Evolutionary conservation across 2,797 vertebrate species (phyloP).

Genomic region (Chelmon rostratus): DNA sequence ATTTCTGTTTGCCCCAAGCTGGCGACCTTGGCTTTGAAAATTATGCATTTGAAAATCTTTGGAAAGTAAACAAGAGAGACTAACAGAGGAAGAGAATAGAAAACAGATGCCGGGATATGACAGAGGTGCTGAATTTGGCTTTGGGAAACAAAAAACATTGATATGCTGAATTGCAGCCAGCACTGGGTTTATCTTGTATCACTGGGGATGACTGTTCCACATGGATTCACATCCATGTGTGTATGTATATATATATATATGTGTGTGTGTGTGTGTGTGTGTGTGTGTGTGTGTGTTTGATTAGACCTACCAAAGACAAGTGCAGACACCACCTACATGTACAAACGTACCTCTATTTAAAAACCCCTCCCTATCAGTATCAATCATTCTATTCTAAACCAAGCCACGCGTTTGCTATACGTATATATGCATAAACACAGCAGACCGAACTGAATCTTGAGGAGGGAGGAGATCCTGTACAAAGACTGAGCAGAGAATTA

Average conservation of each 20-base stretch:
- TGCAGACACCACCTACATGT: not conserved
- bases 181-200: conserved; percentile 13
- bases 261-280: not conserved
- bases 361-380: conserved; percentile 35
- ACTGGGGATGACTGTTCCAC: conserved; percentile 3
- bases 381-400: conserved; percentile 39
- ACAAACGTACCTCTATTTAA: conserved; percentile 19
- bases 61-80: conserved; percentile 65
- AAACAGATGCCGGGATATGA: conserved; percentile 55
- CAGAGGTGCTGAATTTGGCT: conserved; percentile 59
- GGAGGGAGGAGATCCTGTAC: conserved; percentile 20
- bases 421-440: conserved; percentile 20
- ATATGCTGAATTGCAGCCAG: conserved; percentile 42
- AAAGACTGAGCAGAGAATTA: conserved; percentile 20
- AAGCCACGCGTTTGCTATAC: conserved; percentile 20
- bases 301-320: conserved; percentile 9
- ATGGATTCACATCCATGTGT: conserved; percentile 19
- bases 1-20: conserved; percentile 57
- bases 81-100: conserved; percentile 39
- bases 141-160: conserved; percentile 27
- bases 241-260: not conserved
- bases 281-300: not conserved
- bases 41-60: conserved; percentile 58
- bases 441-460: conserved; percentile 12
- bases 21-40: conserved; percentile 73